These are phyloP conservation scores for Athripsodes cinereus DNA, from an alignment of 2,888 invertebrate species.

Conservation along the genomic window DNA sequence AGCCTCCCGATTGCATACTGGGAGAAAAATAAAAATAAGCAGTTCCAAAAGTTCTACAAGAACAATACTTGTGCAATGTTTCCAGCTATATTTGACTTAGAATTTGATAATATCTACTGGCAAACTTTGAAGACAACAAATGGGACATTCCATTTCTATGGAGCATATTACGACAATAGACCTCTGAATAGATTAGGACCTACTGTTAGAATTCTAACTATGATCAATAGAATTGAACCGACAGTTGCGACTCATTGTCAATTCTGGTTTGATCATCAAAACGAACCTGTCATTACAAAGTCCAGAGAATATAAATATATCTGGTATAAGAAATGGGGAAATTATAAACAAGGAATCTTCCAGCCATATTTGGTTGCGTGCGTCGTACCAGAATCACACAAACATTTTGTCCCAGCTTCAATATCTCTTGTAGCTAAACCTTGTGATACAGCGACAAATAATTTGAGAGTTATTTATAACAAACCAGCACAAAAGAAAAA, in stretches of 20 bases:
- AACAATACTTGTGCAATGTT: slow-evolving; percentile 76
- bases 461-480: slow-evolving; percentile 75
- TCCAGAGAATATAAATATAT: slow-evolving; percentile 89
- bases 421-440: slow-evolving; percentile 80
- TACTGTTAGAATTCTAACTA: slow-evolving; percentile 76
- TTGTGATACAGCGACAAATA: slow-evolving; percentile 82
- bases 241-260: slow-evolving; percentile 77
- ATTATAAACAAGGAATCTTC: slow-evolving; percentile 84
- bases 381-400: slow-evolving; percentile 71
- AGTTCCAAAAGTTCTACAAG: slow-evolving; percentile 52
- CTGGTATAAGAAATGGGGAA: slow-evolving; percentile 93
- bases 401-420: slow-evolving; percentile 68
- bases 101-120: slow-evolving; percentile 93
- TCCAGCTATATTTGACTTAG: slow-evolving; percentile 83
- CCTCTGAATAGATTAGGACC: slow-evolving; percentile 73
- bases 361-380: slow-evolving; percentile 89
- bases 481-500: slow-evolving; percentile 65
- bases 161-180: slow-evolving; percentile 82
- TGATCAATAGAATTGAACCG: slow-evolving; percentile 87
- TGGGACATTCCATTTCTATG: slow-evolving; percentile 86
- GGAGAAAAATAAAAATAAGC: slow-evolving; percentile 75
- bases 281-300: slow-evolving; percentile 73
- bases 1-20: slow-evolving; percentile 82
- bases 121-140: slow-evolving; percentile 75
- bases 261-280: slow-evolving; percentile 82